Evolutionary conservation across 92 coral and sea anemone genomes (phyloP), one percentile per base, ranked within the genome.

Genomic region (Chrysogorgia sp.): DNA sequence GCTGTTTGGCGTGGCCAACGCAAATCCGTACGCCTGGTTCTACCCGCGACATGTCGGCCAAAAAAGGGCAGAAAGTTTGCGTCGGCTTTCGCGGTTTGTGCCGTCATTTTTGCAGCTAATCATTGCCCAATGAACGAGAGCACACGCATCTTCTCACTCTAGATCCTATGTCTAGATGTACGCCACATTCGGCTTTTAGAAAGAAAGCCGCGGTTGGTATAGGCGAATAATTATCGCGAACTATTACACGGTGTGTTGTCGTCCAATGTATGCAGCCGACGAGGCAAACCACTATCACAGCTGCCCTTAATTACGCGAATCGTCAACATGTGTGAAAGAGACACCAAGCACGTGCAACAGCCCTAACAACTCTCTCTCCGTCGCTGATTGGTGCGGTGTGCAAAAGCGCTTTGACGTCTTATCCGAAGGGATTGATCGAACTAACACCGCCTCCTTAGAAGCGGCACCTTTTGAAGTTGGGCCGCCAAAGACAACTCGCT

Each of bases 371-470:
- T 75, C 78, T 60, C 21, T 59, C 76, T 52, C 74, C 83, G 55
- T 22, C 33, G 75, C 84, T 96, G 96, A 96, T 96, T 96, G 99
- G 99, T 56, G 99, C 99, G 99, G 99, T 86, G 66, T 96, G 65
- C 59, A 83, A 45, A 59, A 52, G 84, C 88, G 81, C 84, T 90
- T 92, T 96, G 99, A 96, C 99, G 99, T 96, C 76, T 81, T 35
- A 92, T 91, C 98, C 91, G 86, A 79, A 68, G 94, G 96, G 94
- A 96, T 96, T 96, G 99, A 96, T 96, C 90, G 96, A 49, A 77
- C 41, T 67, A 86, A 85, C 90, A 90, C 99, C 99, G 99, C 97
- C 99, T 96, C 88, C 76, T 85, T 72, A 86, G 72, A 77, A 86
- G 93, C 96, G 97, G 97, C 91, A 75, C 76, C 89, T 77, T 91